Percentiles rank a stretch among this genome's conserved stretches.
phyloP scores from a whole-genome alignment of 1,140 invertebrate species.

The Aphidius gifuensis region DNA sequence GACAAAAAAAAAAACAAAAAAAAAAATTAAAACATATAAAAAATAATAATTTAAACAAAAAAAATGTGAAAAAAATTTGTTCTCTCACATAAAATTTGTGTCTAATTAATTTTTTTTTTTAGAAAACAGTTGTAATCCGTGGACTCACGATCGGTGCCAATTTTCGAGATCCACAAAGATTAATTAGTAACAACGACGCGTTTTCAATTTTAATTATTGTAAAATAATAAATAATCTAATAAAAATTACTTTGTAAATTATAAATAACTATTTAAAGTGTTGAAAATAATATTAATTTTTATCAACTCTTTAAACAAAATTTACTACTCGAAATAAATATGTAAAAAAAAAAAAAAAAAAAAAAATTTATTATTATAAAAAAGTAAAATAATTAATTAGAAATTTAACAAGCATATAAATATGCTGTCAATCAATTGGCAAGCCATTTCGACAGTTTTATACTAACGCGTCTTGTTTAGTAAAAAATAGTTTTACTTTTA shows the following conservation, averaged over 20 bases:
- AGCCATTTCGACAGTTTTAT: slow-evolving; percentile 37
- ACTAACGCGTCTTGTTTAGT: slow-evolving; percentile 42
- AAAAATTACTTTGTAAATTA: background rate
- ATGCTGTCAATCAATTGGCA: slow-evolving; percentile 9
- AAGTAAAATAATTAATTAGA: slow-evolving; percentile 3
- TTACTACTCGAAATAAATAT: too few species aligned
- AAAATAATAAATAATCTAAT: background rate
- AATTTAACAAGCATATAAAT: slow-evolving; percentile 1
- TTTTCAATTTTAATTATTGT: background rate
- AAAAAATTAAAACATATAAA: slow-evolving; percentile 9
- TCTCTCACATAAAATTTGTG: slow-evolving; percentile 20
- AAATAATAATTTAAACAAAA: slow-evolving; percentile 8
- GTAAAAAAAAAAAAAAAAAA: slow-evolving; percentile 8
- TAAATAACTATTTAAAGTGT: too few species aligned
- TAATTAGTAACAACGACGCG: slow-evolving; percentile 21
- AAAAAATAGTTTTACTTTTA: slow-evolving; percentile 46
- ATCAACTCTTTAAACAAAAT: too few species aligned
- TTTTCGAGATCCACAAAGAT: slow-evolving; percentile 16
- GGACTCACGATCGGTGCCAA: slow-evolving; percentile 24
- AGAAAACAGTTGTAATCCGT: slow-evolving; percentile 9
- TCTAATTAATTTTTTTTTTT: slow-evolving; percentile 20
- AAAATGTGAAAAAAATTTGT: slow-evolving; percentile 11
- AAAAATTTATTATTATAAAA: background rate
- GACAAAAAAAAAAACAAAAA: slow-evolving; percentile 14
- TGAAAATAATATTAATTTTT: too few species aligned